Evolutionary conservation across 2,888 invertebrate species (phyloP), one percentile per base, ranked within the genome.

Genomic region (Xanthorhoe designata): DNA sequence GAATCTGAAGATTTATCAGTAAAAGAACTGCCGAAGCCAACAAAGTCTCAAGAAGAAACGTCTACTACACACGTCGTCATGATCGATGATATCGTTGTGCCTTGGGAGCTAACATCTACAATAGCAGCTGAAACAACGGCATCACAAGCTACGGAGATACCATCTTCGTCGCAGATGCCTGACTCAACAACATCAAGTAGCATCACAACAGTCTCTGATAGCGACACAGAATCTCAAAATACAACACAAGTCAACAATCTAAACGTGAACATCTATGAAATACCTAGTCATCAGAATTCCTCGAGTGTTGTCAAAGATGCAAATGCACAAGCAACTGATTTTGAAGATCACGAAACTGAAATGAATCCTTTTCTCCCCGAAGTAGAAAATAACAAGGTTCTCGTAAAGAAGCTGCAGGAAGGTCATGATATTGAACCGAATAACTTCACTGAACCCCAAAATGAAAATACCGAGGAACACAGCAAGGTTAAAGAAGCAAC

Each of bases 281-380:
- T 92, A 78, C 80, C 91, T 75, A 86, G 78, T 78, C 86, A 83
- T 61, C 82, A 69, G 60, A 80, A 80, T 67, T 81, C 88, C 5
- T 74, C 80, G 45, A 58, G 76, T 55, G 68, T 77, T 49, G 68
- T 79, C 53, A 89, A 87, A 73, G 71, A 85, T 53, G 69, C 77
- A 29, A 83, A 79, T 73, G 62, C 82, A 4, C 88, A 87, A 59
- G 83, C 87, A 5, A 72, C 85, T 1, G 90, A 91, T 71, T 88
- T 89, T 54, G 90, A 87, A 56, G 91, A 92, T 62, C 91, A 91
- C 68, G 89, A 88, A 77, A 94, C 94, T 52, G 94, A 95, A 75
- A 95, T 95, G 95, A 95, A 95, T 68, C 96, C 96, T 5, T 96
- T 96, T 78, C 85, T 96, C 74, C 95, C 96, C 7, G 96, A 96